A percentile compares a stretch with the other conserved stretches of the same genome.
phyloP scores from a whole-genome alignment of 2,113 vertebrate genomes.

The Coracopsis vasa region DNA sequence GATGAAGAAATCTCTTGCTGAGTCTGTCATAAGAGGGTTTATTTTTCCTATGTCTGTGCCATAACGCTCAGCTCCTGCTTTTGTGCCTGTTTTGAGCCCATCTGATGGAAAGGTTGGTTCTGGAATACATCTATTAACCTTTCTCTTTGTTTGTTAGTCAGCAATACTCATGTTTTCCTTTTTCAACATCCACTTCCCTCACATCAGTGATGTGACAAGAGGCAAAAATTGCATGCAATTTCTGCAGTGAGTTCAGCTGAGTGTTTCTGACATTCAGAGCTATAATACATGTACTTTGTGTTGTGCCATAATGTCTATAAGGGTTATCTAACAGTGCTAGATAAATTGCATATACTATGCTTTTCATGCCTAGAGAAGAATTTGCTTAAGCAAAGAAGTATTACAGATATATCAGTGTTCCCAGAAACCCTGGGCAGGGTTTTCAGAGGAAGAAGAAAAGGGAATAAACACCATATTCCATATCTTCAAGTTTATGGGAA shows the following conservation, averaged over 20 bases:
- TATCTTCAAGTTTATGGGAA: not conserved
- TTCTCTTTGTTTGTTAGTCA: not conserved
- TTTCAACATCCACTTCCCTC: not conserved
- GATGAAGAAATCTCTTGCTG: not conserved
- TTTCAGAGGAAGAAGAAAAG: not conserved
- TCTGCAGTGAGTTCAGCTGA: not conserved
- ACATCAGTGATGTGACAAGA: not conserved
- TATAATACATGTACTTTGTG: not conserved
- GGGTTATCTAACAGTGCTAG: not conserved
- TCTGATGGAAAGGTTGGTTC: not conserved
- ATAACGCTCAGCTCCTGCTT: not conserved
- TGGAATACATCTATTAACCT: not conserved
- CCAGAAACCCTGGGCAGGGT: not conserved
- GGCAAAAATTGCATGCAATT: not conserved
- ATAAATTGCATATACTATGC: not conserved
- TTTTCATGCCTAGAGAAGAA: not conserved
- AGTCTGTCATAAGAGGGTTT: not conserved
- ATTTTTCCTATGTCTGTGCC: not conserved
- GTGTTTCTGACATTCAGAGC: not conserved
- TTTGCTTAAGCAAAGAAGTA: not conserved
- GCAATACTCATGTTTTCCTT: not conserved
- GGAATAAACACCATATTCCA: not conserved
- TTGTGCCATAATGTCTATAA: not conserved
- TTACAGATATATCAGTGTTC: not conserved
- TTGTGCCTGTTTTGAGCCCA: not conserved